These are phyloP conservation scores for Heliconius ethilla DNA, from an alignment of 2,888 invertebrate species.

Conservation along the genomic window DNA sequence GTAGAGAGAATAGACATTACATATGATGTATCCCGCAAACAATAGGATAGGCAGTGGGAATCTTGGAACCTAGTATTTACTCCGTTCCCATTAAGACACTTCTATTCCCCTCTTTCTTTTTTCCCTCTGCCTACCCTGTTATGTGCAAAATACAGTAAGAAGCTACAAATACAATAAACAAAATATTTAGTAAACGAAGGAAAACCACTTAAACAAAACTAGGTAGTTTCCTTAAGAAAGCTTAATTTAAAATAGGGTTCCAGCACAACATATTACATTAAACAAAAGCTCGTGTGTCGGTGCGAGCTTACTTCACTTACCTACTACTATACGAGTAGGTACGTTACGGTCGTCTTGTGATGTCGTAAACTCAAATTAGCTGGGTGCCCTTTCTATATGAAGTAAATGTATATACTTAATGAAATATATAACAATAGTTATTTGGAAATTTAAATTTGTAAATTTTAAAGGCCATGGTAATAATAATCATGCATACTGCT, in stretches of 20 bases:
- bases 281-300: slow-evolving; percentile 29
- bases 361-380: slow-evolving; percentile 74
- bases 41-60: not conserved
- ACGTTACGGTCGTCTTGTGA: slow-evolving; percentile 55
- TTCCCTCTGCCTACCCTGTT: too few species aligned
- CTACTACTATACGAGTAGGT: slow-evolving; percentile 5
- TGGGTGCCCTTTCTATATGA: slow-evolving; percentile 54
- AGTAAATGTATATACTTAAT: not conserved
- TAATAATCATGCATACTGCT: too few species aligned
- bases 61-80: not conserved
- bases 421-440: not conserved
- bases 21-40: not conserved
- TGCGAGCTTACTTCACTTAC: slow-evolving; percentile 26
- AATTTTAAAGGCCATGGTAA: not conserved
- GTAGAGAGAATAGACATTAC: too few species aligned
- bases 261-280: slow-evolving; percentile 15
- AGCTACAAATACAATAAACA: too few species aligned
- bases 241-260: slow-evolving; percentile 19
- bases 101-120: not conserved
- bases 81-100: not conserved
- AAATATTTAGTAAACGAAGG: too few species aligned
- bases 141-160: too few species aligned
- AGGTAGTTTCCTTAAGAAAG: slow-evolving; percentile 8
- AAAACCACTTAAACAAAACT: not conserved
- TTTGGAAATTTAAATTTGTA: not conserved